phyloP scores from a whole-genome alignment of 2,113 vertebrate species.

The Paradisaea rubra region DNA sequence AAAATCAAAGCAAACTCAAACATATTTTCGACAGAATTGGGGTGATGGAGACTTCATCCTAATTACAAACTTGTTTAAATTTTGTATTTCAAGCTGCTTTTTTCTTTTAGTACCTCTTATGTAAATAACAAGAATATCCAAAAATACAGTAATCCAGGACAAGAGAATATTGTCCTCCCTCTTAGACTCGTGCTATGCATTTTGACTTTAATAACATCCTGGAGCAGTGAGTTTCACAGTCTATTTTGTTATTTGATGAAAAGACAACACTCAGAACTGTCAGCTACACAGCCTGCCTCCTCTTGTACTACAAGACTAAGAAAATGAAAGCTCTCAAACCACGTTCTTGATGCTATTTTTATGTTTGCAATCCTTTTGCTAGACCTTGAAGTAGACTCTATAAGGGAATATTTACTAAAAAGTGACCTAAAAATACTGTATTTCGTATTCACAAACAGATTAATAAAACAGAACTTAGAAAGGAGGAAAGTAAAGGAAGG shows the following conservation, averaged over 20 bases:
- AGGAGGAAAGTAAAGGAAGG: not conserved
- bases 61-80: not conserved
- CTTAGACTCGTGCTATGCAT: not conserved
- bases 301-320: not conserved
- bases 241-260: not conserved
- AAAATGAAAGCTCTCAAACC: not conserved
- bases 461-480: not conserved
- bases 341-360: not conserved
- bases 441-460: not conserved
- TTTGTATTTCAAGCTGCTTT: not conserved
- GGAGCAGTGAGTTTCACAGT: not conserved
- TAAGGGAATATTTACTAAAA: not conserved
- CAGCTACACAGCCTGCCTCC: not conserved
- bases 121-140: not conserved
- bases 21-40: not conserved
- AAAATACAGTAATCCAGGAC: not conserved
- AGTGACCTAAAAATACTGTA: not conserved
- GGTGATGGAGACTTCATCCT: not conserved
- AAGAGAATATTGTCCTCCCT: not conserved
- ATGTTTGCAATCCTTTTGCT: not conserved
- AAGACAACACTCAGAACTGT: not conserved
- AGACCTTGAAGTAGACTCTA: not conserved
- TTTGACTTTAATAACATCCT: not conserved
- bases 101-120: not conserved
- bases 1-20: not conserved